phyloP scores from a whole-genome alignment of 2,113 vertebrate species.

The Dendropsophus ebraccatus region DNA sequence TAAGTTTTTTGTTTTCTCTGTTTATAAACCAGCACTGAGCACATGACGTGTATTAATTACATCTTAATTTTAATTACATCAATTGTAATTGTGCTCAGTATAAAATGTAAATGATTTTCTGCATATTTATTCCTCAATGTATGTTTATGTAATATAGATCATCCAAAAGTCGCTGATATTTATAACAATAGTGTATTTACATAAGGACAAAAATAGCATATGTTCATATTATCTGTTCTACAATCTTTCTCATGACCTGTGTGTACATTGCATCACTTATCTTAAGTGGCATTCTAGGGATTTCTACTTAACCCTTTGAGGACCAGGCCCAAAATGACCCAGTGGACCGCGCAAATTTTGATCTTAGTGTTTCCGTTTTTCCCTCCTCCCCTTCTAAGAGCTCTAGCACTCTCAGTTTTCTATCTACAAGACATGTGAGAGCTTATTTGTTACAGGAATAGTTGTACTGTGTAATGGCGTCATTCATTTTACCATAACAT shows the following conservation, averaged over 20 bases:
- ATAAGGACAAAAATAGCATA: not conserved
- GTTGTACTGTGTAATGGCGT: too few species aligned
- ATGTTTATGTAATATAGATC: not conserved
- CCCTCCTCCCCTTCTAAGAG: too few species aligned
- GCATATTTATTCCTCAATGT: not conserved
- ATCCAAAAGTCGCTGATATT: not conserved
- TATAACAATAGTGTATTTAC: conserved; percentile 14
- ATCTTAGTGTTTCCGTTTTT: too few species aligned
- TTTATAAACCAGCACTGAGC: not conserved
- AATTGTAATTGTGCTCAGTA: not conserved
- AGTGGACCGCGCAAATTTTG: too few species aligned
- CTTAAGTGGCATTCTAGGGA: not conserved
- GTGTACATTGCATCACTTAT: not conserved
- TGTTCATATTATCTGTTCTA: not conserved
- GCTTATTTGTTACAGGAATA: too few species aligned
- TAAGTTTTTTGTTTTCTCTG: not conserved
- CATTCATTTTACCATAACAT: too few species aligned
- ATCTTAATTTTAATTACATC: not conserved
- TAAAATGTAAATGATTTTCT: not conserved
- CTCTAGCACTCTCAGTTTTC: too few species aligned
- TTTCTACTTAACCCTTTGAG: conserved; percentile 21
- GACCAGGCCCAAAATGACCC: too few species aligned
- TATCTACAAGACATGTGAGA: too few species aligned
- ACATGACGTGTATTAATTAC: not conserved
- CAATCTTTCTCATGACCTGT: conserved; percentile 31